Base-by-base conservation (phyloP, 2,113 vertebrate genomes). In the Lathamus discolor region DNA sequence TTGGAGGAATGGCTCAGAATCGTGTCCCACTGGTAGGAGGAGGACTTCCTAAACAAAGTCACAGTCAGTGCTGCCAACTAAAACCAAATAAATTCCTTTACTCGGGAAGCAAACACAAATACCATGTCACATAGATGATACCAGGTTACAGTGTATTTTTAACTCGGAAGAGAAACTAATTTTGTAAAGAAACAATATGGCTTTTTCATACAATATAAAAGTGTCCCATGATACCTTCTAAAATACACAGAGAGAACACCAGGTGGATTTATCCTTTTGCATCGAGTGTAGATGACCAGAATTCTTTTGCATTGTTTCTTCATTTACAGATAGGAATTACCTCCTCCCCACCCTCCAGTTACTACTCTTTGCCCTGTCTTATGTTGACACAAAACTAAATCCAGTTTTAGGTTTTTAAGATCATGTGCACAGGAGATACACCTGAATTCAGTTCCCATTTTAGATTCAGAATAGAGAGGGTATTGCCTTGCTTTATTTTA, bases 301-400 rank as follows among this genome's bases (percentile, higher is more conserved):
- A 80, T 85, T 63, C 33, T 35, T 48, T 64, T 67, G 8, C 41
- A 16, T 66, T 43, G 11, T 48, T 87, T 89, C 29, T 82, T 87
- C 67, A 25, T 28, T 81, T 82, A 46, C 16, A 68, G 19, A 33
- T 48, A 6, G 1, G 1, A 55, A 23, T 81, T 87, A 48, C 52
- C 4, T 67, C 29, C 23, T 22, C 35, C 0, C 24, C n/a, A 13
- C 33, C 2, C 61, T 25, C 10, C 6, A 17, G 0, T n/a, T 44
- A 2, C n/a, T 37, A 9, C 44, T 83, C 6, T 73, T 82, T 82
- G 52, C 13, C 44, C 27, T 78, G 35, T 9, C 14, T 0, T 27
- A 35, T 48, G 24, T n/a, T 81, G 62, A n/a, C 22, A 35, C 16
- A 92, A 43, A 84, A 83, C 2, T 15, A 63, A 78, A 82, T 43